Conservation (phyloP, 1,140 invertebrate species). For the Drosophila carrolli region DNA sequence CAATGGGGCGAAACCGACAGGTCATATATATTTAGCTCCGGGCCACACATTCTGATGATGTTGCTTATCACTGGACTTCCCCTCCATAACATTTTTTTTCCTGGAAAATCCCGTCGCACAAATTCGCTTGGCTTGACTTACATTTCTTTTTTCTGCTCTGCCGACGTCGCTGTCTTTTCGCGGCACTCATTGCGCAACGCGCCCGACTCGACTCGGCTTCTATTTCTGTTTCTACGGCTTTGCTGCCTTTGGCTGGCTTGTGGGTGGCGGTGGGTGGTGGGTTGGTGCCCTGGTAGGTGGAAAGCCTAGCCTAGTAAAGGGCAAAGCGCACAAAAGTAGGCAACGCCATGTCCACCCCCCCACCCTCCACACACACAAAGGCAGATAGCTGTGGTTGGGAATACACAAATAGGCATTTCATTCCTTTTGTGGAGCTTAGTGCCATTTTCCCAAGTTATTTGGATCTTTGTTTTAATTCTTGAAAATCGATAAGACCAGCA, state of each 20-base stretch:
- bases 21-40: not conserved
- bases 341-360: slow-evolving; percentile 29
- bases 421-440: not conserved
- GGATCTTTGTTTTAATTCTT: slow-evolving; percentile 7
- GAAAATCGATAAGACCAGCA: slow-evolving; percentile 11
- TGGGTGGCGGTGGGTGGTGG: not conserved
- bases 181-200: slow-evolving; percentile 73
- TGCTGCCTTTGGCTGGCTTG: slow-evolving; percentile 12
- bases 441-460: slow-evolving; percentile 2
- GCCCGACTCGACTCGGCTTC: slow-evolving; percentile 36
- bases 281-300: too few species aligned
- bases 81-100: slow-evolving; percentile 14
- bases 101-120: slow-evolving; percentile 29
- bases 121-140: slow-evolving; percentile 58
- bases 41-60: not conserved
- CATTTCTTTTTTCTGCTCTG: slow-evolving; percentile 46
- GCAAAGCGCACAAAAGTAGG: slow-evolving; percentile 69
- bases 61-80: slow-evolving; percentile 24
- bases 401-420: slow-evolving; percentile 12
- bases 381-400: slow-evolving; percentile 6
- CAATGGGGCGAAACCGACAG: not conserved
- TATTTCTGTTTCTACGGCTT: slow-evolving; percentile 42
- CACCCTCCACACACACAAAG: slow-evolving; percentile 6
- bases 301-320: slow-evolving; percentile 31
- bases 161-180: slow-evolving; percentile 57